Evolutionary conservation across 2,888 invertebrate species (phyloP).

Genomic region (Aporophyla nigra): DNA sequence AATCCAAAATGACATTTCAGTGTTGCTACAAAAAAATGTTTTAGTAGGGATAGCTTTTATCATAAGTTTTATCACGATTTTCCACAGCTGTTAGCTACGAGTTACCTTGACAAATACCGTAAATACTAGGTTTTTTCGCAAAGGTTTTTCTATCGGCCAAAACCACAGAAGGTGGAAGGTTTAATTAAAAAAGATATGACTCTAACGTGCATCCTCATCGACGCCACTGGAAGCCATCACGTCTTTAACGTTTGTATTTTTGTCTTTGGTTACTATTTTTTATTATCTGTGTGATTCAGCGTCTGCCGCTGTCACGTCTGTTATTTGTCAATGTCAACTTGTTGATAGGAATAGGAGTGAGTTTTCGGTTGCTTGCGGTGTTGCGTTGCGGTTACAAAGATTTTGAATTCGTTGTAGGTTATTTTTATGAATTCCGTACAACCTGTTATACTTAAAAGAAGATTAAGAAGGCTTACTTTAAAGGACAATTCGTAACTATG

Average conservation of each 20-base stretch:
- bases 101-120: neutral
- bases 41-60: neutral
- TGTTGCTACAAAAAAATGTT: conserved; percentile 10
- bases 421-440: conserved; percentile 16
- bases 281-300: neutral
- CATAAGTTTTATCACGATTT: neutral
- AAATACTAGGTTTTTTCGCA: neutral
- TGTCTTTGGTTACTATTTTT: neutral
- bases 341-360: neutral
- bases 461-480: neutral
- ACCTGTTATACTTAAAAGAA: neutral
- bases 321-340: neutral
- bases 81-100: neutral
- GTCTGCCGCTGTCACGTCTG: neutral
- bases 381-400: conserved; percentile 34
- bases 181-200: neutral
- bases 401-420: conserved; percentile 52
- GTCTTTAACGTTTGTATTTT: too few species aligned
- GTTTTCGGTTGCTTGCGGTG: neutral
- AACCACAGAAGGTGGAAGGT: neutral
- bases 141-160: neutral
- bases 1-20: conserved; percentile 37
- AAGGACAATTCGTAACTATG: conserved; percentile 21
- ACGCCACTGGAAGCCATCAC: neutral
- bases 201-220: neutral